Conservation (phyloP, 2,888 invertebrate genomes). For the Sarcophaga variegata region DNA sequence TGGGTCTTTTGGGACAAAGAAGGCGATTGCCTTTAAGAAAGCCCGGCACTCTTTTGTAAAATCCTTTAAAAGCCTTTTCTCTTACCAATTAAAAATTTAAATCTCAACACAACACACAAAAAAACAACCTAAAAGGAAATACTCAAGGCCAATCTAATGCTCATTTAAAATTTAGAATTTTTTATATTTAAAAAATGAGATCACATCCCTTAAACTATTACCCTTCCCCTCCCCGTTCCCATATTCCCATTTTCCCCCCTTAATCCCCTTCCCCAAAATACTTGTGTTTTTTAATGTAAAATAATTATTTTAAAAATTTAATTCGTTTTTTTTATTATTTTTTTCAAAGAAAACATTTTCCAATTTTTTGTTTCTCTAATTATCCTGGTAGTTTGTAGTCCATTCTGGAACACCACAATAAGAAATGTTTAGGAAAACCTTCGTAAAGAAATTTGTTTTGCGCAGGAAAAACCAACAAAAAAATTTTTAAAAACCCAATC, state of each 20-base stretch:
- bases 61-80: slow-evolving; percentile 6
- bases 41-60: slow-evolving; percentile 83
- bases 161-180: slow-evolving; percentile 40
- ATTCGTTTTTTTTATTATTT: too few relatives aligned
- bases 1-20: slow-evolving; percentile 87
- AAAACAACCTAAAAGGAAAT: neutral
- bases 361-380: neutral
- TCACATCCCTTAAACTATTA: too few relatives aligned
- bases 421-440: too few relatives aligned
- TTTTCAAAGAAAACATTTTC: neutral
- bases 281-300: neutral
- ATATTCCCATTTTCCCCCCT: neutral
- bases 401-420: too few relatives aligned
- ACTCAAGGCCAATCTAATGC: slow-evolving; percentile 59
- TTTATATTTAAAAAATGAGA: slow-evolving; percentile 16
- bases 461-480: slow-evolving; percentile 29
- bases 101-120: neutral
- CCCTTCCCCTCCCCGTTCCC: neutral
- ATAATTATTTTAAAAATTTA: slow-evolving; percentile 38
- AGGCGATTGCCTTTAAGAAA: slow-evolving; percentile 85
- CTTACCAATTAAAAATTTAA: neutral
- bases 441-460: too few relatives aligned
- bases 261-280: neutral
- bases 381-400: slow-evolving; percentile 44
- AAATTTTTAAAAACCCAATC: too few relatives aligned